Percentiles rank a stretch among this genome's conserved stretches.
phyloP scores from a whole-genome alignment of 2,888 invertebrate genomes.

The Drosophila neutralis region DNA sequence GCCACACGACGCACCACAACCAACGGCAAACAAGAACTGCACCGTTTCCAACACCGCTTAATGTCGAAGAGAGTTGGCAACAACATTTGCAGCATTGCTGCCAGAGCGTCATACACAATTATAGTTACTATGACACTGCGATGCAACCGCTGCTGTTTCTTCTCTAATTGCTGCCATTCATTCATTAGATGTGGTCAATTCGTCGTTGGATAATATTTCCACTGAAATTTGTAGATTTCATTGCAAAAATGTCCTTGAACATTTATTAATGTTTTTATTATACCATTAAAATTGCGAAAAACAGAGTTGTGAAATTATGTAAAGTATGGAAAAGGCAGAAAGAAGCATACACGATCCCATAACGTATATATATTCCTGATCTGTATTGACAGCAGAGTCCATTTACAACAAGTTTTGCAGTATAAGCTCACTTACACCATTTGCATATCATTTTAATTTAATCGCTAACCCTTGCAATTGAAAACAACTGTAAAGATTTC shows the following conservation, averaged over 20 bases:
- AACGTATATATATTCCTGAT: not conserved
- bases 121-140: not conserved
- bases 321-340: not conserved
- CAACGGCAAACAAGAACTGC: not conserved
- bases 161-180: not conserved
- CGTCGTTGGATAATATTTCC: not conserved
- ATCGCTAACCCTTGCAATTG: not conserved
- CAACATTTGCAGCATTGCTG: not conserved
- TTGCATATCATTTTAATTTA: not conserved
- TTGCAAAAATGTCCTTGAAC: not conserved
- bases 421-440: not conserved
- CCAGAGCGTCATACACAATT: not conserved
- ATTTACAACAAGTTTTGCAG: not conserved
- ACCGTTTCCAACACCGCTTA: not conserved
- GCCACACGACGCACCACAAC: constrained; percentile 6
- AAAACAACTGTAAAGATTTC: not conserved
- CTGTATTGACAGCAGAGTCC: not conserved
- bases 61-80: constrained; percentile 1
- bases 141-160: not conserved
- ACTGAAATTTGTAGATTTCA: not conserved
- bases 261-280: not conserved
- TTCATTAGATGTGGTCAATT: not conserved
- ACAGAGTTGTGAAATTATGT: not conserved
- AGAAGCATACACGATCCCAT: not conserved
- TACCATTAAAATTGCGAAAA: not conserved